Evolutionary conservation across 2,797 vertebrate species (phyloP).

Genomic region (Anguilla pacifica): DNA sequence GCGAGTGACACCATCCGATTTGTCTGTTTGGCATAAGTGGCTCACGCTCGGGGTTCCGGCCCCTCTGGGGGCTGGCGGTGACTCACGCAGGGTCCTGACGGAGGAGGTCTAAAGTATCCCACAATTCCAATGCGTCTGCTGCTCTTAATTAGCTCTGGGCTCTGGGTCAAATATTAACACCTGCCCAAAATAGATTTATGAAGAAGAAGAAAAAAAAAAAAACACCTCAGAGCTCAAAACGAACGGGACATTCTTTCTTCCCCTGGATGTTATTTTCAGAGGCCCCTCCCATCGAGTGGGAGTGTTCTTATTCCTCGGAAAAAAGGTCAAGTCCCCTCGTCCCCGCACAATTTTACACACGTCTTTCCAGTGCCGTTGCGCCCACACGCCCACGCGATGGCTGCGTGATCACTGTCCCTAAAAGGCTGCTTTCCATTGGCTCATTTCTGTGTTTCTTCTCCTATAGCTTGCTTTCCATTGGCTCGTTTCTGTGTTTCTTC

Average conservation of each 20-base stretch:
- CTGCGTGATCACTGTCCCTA: too few relatives aligned
- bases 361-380: too few relatives aligned
- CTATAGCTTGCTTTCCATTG: too few relatives aligned
- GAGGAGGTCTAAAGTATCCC: background rate
- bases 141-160: slow-evolving; percentile 14
- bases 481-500: too few relatives aligned
- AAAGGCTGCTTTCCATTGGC: too few relatives aligned
- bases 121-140: background rate
- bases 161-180: background rate
- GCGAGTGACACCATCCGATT: background rate
- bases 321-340: too few relatives aligned
- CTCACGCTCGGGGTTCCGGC: background rate
- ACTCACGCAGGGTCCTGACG: background rate
- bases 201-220: background rate
- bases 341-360: too few relatives aligned
- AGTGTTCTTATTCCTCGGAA: background rate
- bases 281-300: too few relatives aligned
- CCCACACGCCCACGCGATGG: too few relatives aligned
- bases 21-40: slow-evolving; percentile 13
- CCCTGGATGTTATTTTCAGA: too few relatives aligned
- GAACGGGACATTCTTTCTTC: background rate
- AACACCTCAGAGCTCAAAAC: background rate
- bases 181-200: background rate
- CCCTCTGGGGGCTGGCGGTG: slow-evolving; percentile 3
- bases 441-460: too few relatives aligned